Evolutionary conservation across 2,797 vertebrate genomes (phyloP).

Genomic region (Cheirogaleus major): DNA sequence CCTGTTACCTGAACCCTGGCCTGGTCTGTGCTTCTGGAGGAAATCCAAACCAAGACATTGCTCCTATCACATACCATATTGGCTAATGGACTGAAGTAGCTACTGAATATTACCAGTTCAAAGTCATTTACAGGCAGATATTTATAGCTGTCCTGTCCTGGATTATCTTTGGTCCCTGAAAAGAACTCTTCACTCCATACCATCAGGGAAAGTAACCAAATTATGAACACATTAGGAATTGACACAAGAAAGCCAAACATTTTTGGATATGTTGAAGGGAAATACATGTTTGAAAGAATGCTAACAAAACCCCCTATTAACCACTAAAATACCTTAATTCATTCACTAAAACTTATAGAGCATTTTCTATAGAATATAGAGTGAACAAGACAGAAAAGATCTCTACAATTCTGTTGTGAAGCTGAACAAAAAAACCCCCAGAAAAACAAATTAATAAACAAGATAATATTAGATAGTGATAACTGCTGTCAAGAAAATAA

Average conservation of each 20-base stretch:
- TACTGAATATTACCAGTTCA: background rate
- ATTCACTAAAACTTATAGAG: background rate
- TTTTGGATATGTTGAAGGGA: background rate
- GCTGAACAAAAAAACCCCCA: background rate
- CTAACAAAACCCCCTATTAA: background rate
- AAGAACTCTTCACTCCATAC: background rate
- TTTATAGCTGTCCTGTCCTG: background rate
- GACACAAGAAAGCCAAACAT: background rate
- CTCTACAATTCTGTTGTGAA: background rate
- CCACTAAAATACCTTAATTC: background rate
- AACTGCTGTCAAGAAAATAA: conserved; percentile 23
- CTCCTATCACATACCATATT: background rate
- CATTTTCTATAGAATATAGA: background rate
- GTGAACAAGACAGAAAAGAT: background rate
- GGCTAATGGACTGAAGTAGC: background rate
- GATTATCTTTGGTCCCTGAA: background rate
- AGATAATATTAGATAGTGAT: background rate
- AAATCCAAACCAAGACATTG: background rate
- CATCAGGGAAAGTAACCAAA: background rate
- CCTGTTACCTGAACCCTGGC: background rate
- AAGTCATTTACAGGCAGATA: background rate
- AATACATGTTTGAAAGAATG: background rate
- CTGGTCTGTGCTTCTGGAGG: background rate
- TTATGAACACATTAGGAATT: background rate
- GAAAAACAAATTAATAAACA: conserved; percentile 22